Evolutionary conservation across 2,797 vertebrate species (phyloP), one percentile per base, ranked within the genome.

Genomic region (Oreochromis grahami): DNA sequence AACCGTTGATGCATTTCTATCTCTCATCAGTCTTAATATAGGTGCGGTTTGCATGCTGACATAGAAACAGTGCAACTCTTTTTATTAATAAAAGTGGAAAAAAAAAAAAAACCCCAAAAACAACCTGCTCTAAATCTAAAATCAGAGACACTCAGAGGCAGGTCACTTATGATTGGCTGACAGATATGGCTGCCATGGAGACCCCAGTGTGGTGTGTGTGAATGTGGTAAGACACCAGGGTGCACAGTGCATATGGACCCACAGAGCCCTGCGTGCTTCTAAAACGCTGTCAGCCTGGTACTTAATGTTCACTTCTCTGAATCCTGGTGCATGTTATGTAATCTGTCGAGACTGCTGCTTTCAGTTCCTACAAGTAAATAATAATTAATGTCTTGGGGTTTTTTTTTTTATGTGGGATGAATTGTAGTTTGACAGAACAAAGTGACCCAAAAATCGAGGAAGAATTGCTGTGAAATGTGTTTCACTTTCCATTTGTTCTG

Each of bases 121-220:
- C 24, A 77, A 72, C 68, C 45, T 84, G 13, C 68, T 85, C 56
- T 48, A 26, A 29, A 32, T 52, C 17, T 78, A 51, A 79, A 77
- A 79, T 81, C 7, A 52, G 43, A 84, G 79, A 55, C 77, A 24
- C 78, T 72, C 34, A 50, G 43, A 29, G 6, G 26, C 32, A 80
- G 7, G 34, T 45, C 12, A 34, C 60, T 32, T 78, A 38, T 85
- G 85, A 90, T 89, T 89, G 87, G 88, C 85, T 87, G 55, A 77
- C 63, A 80, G 55, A 24, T 26, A 15, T 24, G 72, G 90, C 80
- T 92, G 88, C 91, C 83, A 92, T 92, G 87, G 91, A 89, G 82
- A 93, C 87, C 76, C 41, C 19, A 8, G 6, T 76, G 70, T 77
- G 65, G 72, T 82, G 58, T 56, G 41, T 43, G 41, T 43, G 24